Percentiles rank a stretch among this genome's conserved stretches.
phyloP scores from a whole-genome alignment of 2,888 invertebrate genomes.

The Chrysina gloriosa region DNA sequence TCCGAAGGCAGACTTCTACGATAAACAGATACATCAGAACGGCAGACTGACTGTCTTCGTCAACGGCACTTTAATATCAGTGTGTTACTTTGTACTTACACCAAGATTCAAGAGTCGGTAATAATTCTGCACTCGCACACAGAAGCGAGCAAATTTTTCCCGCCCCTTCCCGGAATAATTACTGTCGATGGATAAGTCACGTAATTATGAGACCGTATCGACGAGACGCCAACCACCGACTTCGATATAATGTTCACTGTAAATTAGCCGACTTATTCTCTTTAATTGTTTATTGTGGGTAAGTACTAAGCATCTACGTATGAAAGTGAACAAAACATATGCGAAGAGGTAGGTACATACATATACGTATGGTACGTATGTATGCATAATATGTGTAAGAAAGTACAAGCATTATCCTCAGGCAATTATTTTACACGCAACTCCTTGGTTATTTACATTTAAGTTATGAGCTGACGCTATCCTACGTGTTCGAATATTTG shows the following conservation, averaged over 20 bases:
- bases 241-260: neutral
- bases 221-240: constrained; percentile 8
- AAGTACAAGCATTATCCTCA: neutral
- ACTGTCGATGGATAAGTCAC: neutral
- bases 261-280: constrained; percentile 20
- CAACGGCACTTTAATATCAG: constrained; percentile 30
- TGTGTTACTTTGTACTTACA: neutral
- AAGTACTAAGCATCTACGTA: no score
- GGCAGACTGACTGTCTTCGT: constrained; percentile 34
- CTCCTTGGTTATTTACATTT: neutral
- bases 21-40: neutral
- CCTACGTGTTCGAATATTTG: neutral
- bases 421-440: neutral
- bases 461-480: neutral
- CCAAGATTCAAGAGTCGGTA: neutral
- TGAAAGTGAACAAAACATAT: no score
- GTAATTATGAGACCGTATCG: constrained; percentile 24
- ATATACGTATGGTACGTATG: neutral
- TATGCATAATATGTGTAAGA: neutral
- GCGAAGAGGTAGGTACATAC: no score
- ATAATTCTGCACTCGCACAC: neutral
- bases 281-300: constrained; percentile 10
- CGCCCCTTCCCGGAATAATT: constrained; percentile 3
- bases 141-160: constrained; percentile 10
- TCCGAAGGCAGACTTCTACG: neutral